Base-by-base conservation (phyloP, 2,113 vertebrate species). In the Sander vitreus region DNA sequence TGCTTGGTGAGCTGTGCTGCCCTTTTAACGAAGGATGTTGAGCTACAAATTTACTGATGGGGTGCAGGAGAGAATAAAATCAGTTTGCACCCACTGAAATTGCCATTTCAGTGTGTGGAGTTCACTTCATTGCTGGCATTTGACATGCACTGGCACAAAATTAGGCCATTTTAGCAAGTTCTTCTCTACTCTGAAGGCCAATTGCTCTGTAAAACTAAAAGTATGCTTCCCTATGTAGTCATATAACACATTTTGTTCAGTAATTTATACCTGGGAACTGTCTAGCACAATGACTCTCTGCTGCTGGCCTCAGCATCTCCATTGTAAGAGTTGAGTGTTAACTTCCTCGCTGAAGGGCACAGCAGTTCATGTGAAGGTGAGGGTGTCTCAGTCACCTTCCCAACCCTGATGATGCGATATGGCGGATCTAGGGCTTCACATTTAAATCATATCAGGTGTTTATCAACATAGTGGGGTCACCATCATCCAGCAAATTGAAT, bases 221-320 rank as follows among this genome's bases (percentile, higher is more conserved):
- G 23, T 1, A 75, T 36, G 25, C n/a, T 33, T 48, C 53, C 14
- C 62, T 66, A 5, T 69, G 45, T 30, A 48, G 59, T 36, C 67
- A 39, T 39, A 50, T 36, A 54, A 64, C 51, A 80, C 18, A 9
- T 64, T 85, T 43, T 64, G 57, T 57, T 73, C 55, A 64, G 30
- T 75, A 30, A 62, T 76, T 87, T 66, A 66, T 53, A 69, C 58
- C 65, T 65, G 47, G 45, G 51, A 68, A 53, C 50, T 18, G 27
- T 74, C 51, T 63, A 53, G 68, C n/a, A 13, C 36, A 36, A 21
- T 63, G 43, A 66, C 43, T 60, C 39, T 67, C 76, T 63, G 73
- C 23, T 90, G 63, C 48, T 71, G 71, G 50, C 60, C 60, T 74
- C 65, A 75, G 23, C 18, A 57, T 51, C 77, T 33, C 45, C 13